phyloP scores from a whole-genome alignment of 1,140 invertebrate species.

The Drosophila ambigua region DNA sequence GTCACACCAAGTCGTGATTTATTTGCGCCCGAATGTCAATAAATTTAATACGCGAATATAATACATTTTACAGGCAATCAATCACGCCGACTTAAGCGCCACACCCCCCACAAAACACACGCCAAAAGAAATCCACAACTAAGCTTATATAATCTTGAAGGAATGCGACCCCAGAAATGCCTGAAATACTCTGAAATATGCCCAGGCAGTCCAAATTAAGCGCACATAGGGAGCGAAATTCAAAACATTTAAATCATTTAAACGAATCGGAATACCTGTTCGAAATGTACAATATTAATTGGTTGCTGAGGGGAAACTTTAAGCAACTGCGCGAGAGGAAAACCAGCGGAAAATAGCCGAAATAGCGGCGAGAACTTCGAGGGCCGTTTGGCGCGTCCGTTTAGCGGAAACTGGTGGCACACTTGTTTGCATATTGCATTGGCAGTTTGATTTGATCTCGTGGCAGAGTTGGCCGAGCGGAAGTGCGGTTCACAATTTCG shows the following conservation, averaged over 20 bases:
- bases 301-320: background rate
- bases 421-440: constrained; percentile 17
- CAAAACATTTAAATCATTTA: background rate
- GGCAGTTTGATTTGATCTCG: constrained; percentile 30
- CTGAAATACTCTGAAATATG: background rate
- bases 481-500: constrained; percentile 25
- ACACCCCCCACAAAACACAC: constrained; percentile 16
- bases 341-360: background rate
- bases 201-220: background rate
- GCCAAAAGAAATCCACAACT: constrained; percentile 15
- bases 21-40: constrained; percentile 52
- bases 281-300: background rate
- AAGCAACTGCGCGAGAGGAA: constrained; percentile 1
- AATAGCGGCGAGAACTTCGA: background rate
- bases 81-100: constrained; percentile 46
- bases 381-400: background rate
- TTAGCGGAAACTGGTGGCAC: background rate
- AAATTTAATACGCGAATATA: constrained; percentile 48
- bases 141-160: constrained; percentile 48
- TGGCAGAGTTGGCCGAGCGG: constrained; percentile 4
- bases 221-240: background rate
- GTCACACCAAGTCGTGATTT: constrained; percentile 53
- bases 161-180: constrained; percentile 6
- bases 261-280: too few relatives aligned
- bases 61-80: constrained; percentile 62